Base-by-base conservation (phyloP, 2,113 vertebrate species). In the Larimichthys crocea region DNA sequence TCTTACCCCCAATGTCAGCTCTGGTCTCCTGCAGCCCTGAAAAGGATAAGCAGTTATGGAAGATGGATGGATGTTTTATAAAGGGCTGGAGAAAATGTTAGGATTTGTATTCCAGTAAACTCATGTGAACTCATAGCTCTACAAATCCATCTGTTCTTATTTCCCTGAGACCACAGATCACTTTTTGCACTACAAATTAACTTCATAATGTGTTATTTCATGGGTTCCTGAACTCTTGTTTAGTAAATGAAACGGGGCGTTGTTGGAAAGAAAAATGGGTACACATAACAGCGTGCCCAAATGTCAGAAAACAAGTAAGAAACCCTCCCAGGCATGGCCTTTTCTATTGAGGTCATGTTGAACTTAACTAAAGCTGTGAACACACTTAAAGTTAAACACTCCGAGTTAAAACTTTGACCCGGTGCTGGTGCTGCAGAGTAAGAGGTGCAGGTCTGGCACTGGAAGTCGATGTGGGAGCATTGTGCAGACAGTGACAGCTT, bases 241-340 rank as follows among this genome's bases (percentile, higher is more conserved):
- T 76, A 55, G 60, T 55, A 65, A 49, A 73, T 81, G 42, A 65
- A 80, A 66, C 44, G 3, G n/a, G 4, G 17, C 6, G 1, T 50
- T 65, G 79, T 72, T 55, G 62, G 48, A 63, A 40, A 24, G 10
- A 40, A 52, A 56, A 62, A 48, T 53, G 53, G n/a, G n/a, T 24
- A 16, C 57, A 70, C 15, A 66, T 17, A 64, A 22, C 69, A 53
- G 16, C 50, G 4, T 14, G n/a, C 20, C 48, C 50, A 74, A 81
- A 81, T 67, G 48, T 82, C 31, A 79, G n/a, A 57, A 74, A 75
- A 22, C 63, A 59, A 67, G 19, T 17, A 59, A 78, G 75, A 59
- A 80, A 48, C 16, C 63, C 59, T 80, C 14, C 35, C 44, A 71
- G 80, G 26, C 81, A 19, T 81, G 77, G 77, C 76, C 79, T 80